Evolutionary conservation across 2,797 vertebrate genomes (phyloP).

Genomic region (Leuciscus waleckii): DNA sequence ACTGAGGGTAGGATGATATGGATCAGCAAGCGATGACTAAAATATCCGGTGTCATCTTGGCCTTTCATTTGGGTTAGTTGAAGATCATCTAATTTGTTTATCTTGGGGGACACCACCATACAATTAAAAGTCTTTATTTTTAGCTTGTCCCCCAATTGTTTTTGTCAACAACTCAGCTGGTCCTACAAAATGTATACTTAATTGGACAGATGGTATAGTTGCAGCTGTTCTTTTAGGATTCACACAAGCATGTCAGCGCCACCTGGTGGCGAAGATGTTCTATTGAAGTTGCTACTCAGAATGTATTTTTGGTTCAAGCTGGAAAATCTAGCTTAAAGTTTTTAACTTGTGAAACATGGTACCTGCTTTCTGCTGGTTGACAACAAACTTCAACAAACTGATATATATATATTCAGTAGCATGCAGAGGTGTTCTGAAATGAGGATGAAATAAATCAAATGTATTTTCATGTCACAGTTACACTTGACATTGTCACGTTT

Average conservation of each 20-base stretch:
- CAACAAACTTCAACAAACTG: not conserved
- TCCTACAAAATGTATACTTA: not conserved
- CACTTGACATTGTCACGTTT: not conserved
- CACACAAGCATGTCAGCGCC: not conserved
- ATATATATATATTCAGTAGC: no score
- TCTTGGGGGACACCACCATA: not conserved
- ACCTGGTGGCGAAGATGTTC: not conserved
- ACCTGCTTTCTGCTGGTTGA: not conserved
- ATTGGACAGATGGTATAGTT: not conserved
- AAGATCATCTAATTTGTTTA: not conserved
- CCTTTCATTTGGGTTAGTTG: not conserved
- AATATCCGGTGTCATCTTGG: not conserved
- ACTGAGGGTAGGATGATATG: constrained; percentile 37
- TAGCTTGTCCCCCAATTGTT: not conserved
- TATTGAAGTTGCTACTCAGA: not conserved
- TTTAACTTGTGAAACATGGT: not conserved
- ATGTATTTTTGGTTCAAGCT: not conserved
- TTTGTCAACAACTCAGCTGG: not conserved
- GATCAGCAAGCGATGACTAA: constrained; percentile 50
- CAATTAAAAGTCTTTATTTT: not conserved
- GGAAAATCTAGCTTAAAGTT: no score
- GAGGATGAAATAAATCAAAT: no score
- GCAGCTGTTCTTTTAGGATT: not conserved
- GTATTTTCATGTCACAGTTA: no score
- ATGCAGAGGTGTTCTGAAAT: no score